Evolutionary conservation across 2,888 invertebrate genomes (phyloP).

Genomic region (Lypha dubia): DNA sequence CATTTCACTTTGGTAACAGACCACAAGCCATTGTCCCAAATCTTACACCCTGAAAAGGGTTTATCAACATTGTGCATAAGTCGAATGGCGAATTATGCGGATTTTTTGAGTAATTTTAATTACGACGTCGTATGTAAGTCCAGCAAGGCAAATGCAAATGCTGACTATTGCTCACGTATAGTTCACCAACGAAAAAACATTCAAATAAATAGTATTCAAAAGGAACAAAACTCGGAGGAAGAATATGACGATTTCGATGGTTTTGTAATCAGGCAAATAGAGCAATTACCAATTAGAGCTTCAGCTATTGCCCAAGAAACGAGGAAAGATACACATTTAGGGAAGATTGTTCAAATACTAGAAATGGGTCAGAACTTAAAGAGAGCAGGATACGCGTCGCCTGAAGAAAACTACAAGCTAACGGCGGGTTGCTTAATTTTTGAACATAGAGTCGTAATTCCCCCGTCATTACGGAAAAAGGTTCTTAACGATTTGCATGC

Average conservation of each 20-base stretch:
- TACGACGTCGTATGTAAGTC: constrained; percentile 41
- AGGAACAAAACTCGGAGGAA: no score
- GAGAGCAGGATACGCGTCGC: no score
- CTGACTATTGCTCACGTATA: constrained; percentile 49
- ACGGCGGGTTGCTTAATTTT: no score
- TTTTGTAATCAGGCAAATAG: constrained; percentile 65
- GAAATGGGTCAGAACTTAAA: no score
- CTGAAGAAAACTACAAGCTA: no score
- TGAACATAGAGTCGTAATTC: no score
- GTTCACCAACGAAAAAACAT: no score
- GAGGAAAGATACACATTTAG: constrained; percentile 56
- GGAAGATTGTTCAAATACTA: no score
- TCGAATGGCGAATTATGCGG: constrained; percentile 59
- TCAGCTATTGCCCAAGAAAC: constrained; percentile 57
- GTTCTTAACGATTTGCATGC: no score
- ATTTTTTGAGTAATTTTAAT: constrained; percentile 11
- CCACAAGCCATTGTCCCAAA: constrained; percentile 62
- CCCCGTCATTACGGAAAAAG: no score
- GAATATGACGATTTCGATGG: constrained; percentile 57
- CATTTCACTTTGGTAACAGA: constrained; percentile 66
- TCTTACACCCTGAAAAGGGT: constrained; percentile 63
- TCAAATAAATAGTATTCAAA: no score
- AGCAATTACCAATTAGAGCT: constrained; percentile 64
- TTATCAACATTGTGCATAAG: constrained; percentile 53
- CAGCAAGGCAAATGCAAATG: constrained; percentile 59